These are phyloP conservation scores for Hydriomena furcata DNA, from an alignment of 2,888 invertebrate species.

Conservation along the genomic window DNA sequence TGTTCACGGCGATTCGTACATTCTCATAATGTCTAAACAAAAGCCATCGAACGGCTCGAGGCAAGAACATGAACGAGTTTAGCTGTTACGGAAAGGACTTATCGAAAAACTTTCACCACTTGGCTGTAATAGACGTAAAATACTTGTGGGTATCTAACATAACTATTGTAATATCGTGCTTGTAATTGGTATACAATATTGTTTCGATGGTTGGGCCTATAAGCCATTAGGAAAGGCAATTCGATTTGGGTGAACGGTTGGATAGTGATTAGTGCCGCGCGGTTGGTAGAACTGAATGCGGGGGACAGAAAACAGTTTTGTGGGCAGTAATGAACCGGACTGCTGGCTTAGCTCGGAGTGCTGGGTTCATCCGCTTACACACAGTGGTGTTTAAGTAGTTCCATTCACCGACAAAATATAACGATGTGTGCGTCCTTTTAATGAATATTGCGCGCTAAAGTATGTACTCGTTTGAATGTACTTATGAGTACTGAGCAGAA, in stretches of 20 bases:
- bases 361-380: conserved; percentile 3
- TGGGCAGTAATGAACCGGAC: conserved; percentile 18
- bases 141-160: conserved; percentile 25
- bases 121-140: conserved; percentile 21
- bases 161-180: conserved; percentile 34
- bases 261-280: conserved; percentile 29
- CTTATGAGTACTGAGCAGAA: too few relatives aligned
- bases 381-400: neutral
- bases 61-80: conserved; percentile 51
- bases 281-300: conserved; percentile 26
- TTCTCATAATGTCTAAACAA: conserved; percentile 71
- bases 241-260: conserved; percentile 33
- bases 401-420: neutral
- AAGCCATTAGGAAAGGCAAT: conserved; percentile 33
- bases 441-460: too few relatives aligned
- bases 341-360: neutral
- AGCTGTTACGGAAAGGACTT: conserved; percentile 54
- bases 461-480: too few relatives aligned
- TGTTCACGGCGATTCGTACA: conserved; percentile 63
- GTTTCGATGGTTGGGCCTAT: conserved; percentile 34
- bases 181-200: conserved; percentile 33
- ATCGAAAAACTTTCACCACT: conserved; percentile 61
- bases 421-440: too few relatives aligned
- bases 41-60: conserved; percentile 56
- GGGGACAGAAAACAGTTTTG: conserved; percentile 21